phyloP scores from a whole-genome alignment of 2,113 vertebrate species.

The Triplophysa rosa region DNA sequence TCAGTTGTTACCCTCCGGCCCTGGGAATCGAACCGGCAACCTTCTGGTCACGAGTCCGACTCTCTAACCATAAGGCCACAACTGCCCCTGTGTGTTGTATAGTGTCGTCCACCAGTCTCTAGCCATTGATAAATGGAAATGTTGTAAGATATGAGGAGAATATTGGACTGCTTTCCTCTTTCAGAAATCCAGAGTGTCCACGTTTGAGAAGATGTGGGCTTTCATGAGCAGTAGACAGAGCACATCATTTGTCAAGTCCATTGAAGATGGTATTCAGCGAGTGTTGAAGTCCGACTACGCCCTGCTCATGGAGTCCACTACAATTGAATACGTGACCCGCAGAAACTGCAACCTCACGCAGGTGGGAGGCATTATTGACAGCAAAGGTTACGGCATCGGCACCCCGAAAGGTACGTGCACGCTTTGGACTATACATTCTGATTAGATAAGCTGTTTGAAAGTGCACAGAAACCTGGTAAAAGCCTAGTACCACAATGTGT shows the following conservation, averaged over 20 bases:
- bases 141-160: not conserved
- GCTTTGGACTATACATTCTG: too few species aligned
- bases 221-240: conserved; percentile 97
- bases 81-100: too few species aligned
- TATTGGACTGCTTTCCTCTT: conserved; percentile 36
- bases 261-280: conserved; percentile 94
- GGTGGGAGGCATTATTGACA: conserved; percentile 93
- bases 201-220: conserved; percentile 99
- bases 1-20: too few species aligned
- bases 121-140: too few species aligned
- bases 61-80: too few species aligned
- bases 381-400: conserved; percentile 97
- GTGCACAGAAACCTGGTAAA: too few species aligned
- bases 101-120: too few species aligned
- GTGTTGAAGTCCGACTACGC: conserved; percentile 93
- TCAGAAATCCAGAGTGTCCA: conserved; percentile 98
- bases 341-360: conserved; percentile 98
- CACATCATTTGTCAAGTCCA: conserved; percentile 91
- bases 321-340: conserved; percentile 93
- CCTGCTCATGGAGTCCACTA: conserved; percentile 95
- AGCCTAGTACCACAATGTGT: too few species aligned
- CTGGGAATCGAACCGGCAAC: too few species aligned
- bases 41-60: too few species aligned
- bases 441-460: too few species aligned
- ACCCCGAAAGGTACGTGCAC: conserved; percentile 87